Percentiles rank a stretch among this genome's conserved stretches.
These are phyloP conservation scores for Erannis defoliaria DNA, from an alignment of 2,888 invertebrate species.

Conservation along the genomic window DNA sequence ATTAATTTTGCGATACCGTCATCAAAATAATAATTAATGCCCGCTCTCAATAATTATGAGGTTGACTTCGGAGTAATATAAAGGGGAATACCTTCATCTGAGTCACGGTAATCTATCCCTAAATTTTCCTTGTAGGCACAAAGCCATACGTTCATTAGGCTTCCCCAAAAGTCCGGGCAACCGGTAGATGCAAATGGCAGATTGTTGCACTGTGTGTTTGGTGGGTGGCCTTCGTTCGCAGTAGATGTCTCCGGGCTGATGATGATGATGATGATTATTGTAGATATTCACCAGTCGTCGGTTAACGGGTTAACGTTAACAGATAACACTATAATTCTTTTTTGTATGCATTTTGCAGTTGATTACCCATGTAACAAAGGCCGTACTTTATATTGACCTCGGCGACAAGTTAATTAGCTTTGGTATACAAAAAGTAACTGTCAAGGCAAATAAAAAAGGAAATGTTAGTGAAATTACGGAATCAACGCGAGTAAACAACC, in stretches of 20 bases:
- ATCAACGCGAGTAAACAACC: constrained; percentile 19
- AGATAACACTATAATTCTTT: constrained; percentile 33
- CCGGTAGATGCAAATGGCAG: too few relatives aligned
- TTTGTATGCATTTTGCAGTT: constrained; percentile 66
- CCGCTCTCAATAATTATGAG: constrained; percentile 1
- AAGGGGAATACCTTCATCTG: constrained; percentile 22
- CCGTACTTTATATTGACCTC: constrained; percentile 59
- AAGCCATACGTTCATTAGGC: constrained; percentile 1
- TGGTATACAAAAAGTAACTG: constrained; percentile 63
- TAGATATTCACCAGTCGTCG: not conserved
- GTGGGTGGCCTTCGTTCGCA: too few relatives aligned
- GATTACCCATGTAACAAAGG: constrained; percentile 80
- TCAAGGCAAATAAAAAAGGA: constrained; percentile 70
- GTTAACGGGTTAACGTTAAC: not conserved
- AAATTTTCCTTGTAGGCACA: constrained; percentile 18
- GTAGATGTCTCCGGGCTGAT: too few relatives aligned
- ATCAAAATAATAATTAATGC: not conserved
- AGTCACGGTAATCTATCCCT: not conserved
- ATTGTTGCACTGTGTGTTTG: too few relatives aligned
- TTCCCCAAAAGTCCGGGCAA: too few relatives aligned
- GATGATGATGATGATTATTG: too few relatives aligned
- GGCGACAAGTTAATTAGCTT: constrained; percentile 64
- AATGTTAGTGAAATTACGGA: constrained; percentile 53
- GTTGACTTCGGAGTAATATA: not conserved
- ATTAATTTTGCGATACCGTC: not conserved